Evolutionary conservation across 2,797 vertebrate species (phyloP), one percentile per base, ranked within the genome.

Genomic region (Phoebastria nigripes): DNA sequence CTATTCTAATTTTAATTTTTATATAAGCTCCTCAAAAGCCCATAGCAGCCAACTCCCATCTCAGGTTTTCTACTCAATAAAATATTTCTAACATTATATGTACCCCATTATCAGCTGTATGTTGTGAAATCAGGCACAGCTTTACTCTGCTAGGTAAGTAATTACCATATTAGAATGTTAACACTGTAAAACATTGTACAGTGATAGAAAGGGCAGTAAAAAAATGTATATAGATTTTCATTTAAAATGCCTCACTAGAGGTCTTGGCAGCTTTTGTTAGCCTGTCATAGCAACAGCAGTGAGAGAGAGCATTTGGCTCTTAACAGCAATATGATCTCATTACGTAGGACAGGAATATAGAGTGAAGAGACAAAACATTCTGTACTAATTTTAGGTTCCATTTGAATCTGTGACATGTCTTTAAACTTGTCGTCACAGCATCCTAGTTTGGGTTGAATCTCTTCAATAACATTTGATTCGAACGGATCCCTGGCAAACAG

Each of bases 261-360:
- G 46, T 87, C 93, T 94, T 93, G 95, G 94, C 74, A 87, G n/a
- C 73, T 77, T 82, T 46, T 82, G 26, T 88, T 87, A 77, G 33
- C n/a, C 58, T 93, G 56, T 90, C 11, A 3, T 46, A 90, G 77
- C 44, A 94, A 89, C 67, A 84, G 73, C 73, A 81, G 63, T 25
- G 77, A 84, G 73, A 94, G 49, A 71, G 44, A 52, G 6, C 54
- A 82, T 94, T 95, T 96, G 95, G 74, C 88, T 96, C 47, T 58
- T 58, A 78, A 39, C 49, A 92, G 46, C 31, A 65, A 44, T 56
- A 56, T 89, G 91, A 94, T 94, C 94, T 97, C 95, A 96, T 73
- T 73, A 89, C 6, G 4, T 47, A 89, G 90, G 89, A 85, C 42
- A 81, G 91, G 56, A 89, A 85, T 93, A 89, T 44, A 76, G 29